Evolutionary conservation across 2,888 invertebrate species (phyloP), one percentile per base, ranked within the genome.

Genomic region (Leucophenga montana): DNA sequence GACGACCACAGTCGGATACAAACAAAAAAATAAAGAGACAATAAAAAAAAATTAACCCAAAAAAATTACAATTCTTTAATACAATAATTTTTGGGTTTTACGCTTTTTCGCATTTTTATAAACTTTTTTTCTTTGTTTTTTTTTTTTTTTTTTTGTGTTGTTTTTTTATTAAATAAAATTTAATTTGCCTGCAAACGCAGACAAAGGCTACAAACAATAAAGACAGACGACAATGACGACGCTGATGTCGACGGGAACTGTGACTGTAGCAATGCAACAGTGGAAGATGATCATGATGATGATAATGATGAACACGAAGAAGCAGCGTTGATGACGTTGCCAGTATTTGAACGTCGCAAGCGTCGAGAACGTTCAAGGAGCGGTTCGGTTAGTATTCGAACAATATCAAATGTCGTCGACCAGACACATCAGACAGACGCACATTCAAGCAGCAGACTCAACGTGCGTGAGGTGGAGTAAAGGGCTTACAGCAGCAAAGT

Each of bases 131-230:
- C n/a, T n/a, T n/a, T n/a, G n/a, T n/a, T n/a, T n/a, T n/a, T n/a
- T n/a, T n/a, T n/a, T n/a, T n/a, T n/a, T n/a, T n/a, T n/a, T n/a
- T n/a, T n/a, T n/a, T n/a, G n/a, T n/a, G n/a, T n/a, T n/a, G 13
- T 48, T 64, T 64, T 48, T 22, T 64, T 64, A 64, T 48, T 48
- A 64, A 64, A 64, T 64, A 64, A 64, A n/a, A 64, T 22, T 64
- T 64, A 22, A 64, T 64, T 64, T 48, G 44, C 20, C 46, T 44
- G 62, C 27, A 48, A 64, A 39, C 9, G 78, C 71, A 73, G 74
- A 79, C 80, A 80, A 77, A 78, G 73, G 72, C 74, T 73, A 75
- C 74, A 76, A 67, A 67, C 72, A 73, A 13, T 66, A 39, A 18
- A 18, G 5, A 44, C 22, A 18, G 5, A 44, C 22, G 62, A 13